A percentile compares a stretch with the other conserved stretches of the same genome.
These are phyloP conservation scores for Apeira syringaria DNA, from an alignment of 2,888 invertebrate genomes.

Conservation along the genomic window DNA sequence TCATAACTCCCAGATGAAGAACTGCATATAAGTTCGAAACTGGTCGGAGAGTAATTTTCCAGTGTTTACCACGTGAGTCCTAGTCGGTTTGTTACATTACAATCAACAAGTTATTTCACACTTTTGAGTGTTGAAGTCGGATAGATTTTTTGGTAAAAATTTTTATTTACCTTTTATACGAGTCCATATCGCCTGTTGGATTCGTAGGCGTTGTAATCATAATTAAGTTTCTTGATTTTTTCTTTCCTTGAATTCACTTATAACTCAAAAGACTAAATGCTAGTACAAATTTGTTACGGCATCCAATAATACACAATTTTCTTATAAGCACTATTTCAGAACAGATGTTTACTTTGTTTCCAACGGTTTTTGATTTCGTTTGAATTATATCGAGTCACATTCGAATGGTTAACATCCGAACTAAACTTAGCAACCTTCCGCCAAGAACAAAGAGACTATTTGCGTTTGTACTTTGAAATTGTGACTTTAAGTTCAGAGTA, in stretches of 20 bases:
- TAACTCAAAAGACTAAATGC: conserved; percentile 45
- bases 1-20: too few species aligned
- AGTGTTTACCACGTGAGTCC: too few species aligned
- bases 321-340: conserved; percentile 29
- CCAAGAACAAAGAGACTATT: too few species aligned
- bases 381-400: too few species aligned
- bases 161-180: conserved; percentile 65
- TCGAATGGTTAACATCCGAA: too few species aligned
- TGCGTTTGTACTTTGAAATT: conserved; percentile 18
- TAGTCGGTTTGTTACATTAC: too few species aligned
- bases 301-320: conserved; percentile 25
- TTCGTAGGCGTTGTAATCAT: conserved; percentile 50
- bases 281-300: conserved; percentile 22
- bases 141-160: too few species aligned
- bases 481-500: conserved; percentile 2
- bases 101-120: too few species aligned
- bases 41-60: too few species aligned
- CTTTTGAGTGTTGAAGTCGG: too few species aligned
- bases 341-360: conserved; percentile 7
- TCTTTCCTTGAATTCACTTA: conserved; percentile 65
- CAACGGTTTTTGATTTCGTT: conserved; percentile 6
- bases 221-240: conserved; percentile 77
- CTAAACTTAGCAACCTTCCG: too few species aligned
- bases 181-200: conserved; percentile 60
- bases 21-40: too few species aligned